Evolutionary conservation across 2,888 invertebrate genomes (phyloP), one percentile per base, ranked within the genome.

Genomic region (Deroplatys truncata): DNA sequence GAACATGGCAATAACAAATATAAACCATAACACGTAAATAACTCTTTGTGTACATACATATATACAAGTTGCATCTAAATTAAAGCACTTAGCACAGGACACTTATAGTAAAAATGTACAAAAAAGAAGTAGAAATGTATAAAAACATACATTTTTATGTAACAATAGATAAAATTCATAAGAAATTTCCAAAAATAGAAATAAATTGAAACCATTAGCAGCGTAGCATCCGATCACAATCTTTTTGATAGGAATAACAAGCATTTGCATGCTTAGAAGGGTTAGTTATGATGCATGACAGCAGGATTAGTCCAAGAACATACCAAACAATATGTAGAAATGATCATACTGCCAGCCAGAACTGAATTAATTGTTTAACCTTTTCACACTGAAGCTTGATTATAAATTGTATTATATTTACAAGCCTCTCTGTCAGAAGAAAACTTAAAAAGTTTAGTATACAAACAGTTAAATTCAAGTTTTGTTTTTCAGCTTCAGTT

Each of bases 111-210:
- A 43, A 87, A 87, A 87, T 82, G 83, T 87, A 87, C 82, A 87
- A 82, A 87, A 72, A 72, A 72, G 56, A 72, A 87, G 87, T 87
- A 87, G 28, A 87, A 87, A 87, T 87, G 43, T 82, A 87, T 43
- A 87, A 87, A 85, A 87, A 87, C 35, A 72, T 86, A 82, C 86
- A 86, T 86, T 82, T 86, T 86, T 16, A 72, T 25, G 25, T 29
- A 20, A 10, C 20, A 84, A 29, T 31, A 87, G 82, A 87, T 35
- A 35, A 35, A 82, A 82, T 82, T 29, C 82, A 82, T 15, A 87
- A 72, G 20, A 43, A 86, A 29, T 72, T 72, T 56, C 16, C 35
- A 85, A 49, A 85, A 85, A 84, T 31, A 84, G 49, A 82, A 28
- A 82, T 35, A 82, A 20, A n/a, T 83, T 35, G 56, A 31, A 83